These are phyloP conservation scores for Meloidogyne hapla DNA, from an alignment of 1,140 invertebrate genomes.

Conservation along the genomic window DNA sequence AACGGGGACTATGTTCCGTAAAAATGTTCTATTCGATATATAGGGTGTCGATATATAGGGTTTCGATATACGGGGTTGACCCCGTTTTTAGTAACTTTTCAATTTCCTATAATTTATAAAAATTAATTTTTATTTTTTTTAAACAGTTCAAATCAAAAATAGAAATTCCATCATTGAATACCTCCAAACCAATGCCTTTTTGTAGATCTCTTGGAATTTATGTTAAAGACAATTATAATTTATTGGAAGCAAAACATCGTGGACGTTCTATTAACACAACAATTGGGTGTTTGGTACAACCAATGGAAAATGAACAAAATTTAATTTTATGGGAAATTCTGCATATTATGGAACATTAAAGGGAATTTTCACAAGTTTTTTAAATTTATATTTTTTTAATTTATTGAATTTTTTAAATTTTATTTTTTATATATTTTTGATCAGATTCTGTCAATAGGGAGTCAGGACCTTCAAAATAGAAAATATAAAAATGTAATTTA, in stretches of 20 bases:
- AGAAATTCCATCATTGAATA: no score
- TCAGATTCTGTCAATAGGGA: no score
- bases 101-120: neutral
- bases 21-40: no score
- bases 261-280: constrained; percentile 5
- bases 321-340: neutral
- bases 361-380: neutral
- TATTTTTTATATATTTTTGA: neutral
- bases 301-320: neutral
- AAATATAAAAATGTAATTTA: no score
- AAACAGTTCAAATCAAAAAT: neutral
- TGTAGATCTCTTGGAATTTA: neutral
- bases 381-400: constrained; percentile 5
- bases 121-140: neutral
- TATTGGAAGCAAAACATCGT: neutral
- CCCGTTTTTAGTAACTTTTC: no score
- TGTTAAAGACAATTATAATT: neutral
- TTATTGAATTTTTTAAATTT: neutral
- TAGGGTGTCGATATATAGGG: no score
- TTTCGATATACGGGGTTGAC: no score
- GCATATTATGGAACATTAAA: constrained; percentile 7
- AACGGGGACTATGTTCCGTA: no score
- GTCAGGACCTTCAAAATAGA: no score
- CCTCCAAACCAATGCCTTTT: neutral
- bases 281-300: neutral